These are phyloP conservation scores for Callopanchax toddi DNA, from an alignment of 2,113 vertebrate genomes.

Conservation along the genomic window DNA sequence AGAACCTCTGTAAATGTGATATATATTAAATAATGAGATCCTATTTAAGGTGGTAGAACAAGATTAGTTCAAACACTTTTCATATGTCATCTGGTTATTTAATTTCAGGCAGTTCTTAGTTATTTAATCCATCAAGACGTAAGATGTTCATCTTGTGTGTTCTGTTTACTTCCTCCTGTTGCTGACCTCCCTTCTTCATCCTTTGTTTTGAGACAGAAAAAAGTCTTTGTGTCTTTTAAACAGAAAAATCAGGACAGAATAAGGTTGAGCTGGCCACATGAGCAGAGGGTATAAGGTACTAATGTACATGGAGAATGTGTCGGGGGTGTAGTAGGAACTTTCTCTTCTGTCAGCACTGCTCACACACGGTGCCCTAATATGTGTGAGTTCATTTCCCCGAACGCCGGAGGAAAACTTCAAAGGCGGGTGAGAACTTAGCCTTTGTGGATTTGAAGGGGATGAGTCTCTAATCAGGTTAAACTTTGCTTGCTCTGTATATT, in stretches of 20 bases:
- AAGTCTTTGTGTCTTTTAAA: constrained; percentile 34
- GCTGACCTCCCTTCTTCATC: constrained; percentile 4
- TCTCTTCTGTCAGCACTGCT: constrained; percentile 73
- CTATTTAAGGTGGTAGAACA: constrained; percentile 20
- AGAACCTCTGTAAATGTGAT: not conserved
- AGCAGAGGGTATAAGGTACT: constrained; percentile 62
- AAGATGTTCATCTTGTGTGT: constrained; percentile 21
- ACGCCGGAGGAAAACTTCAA: constrained; percentile 70
- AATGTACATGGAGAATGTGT: constrained; percentile 46
- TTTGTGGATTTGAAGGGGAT: constrained; percentile 76
- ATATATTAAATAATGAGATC: constrained; percentile 21
- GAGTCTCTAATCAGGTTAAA: constrained; percentile 81
- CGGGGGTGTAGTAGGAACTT: constrained; percentile 55
- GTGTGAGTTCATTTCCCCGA: constrained; percentile 65
- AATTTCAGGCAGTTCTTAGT: constrained; percentile 40
- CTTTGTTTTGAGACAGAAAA: constrained; percentile 13
- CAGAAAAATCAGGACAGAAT: constrained; percentile 35
- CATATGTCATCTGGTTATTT: constrained; percentile 40
- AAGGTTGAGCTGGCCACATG: constrained; percentile 33
- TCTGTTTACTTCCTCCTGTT: constrained; percentile 4
- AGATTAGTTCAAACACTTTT: constrained; percentile 39
- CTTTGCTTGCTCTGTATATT: constrained; percentile 77
- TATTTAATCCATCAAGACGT: constrained; percentile 25
- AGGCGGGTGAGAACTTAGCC: constrained; percentile 62
- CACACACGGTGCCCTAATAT: constrained; percentile 46